A percentile compares a stretch with the other conserved stretches of the same genome.
These are phyloP conservation scores for Sander lucioperca DNA, from an alignment of 2,113 vertebrate genomes.

Conservation along the genomic window DNA sequence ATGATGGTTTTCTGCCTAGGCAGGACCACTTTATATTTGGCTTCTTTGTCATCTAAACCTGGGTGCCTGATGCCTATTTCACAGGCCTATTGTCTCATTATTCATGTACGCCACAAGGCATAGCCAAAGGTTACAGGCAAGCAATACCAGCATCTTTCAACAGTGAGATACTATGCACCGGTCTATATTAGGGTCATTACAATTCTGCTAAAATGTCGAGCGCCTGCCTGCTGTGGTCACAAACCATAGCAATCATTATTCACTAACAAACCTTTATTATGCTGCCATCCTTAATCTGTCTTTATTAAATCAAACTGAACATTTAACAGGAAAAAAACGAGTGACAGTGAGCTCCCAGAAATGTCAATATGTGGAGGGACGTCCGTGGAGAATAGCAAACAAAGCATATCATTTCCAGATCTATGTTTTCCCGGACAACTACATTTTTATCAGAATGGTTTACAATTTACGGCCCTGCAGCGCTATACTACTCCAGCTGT, in stretches of 20 bases:
- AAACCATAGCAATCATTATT: conserved; percentile 22
- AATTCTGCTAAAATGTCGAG: conserved; percentile 20
- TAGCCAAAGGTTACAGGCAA: conserved; percentile 14
- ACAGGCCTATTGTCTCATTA: conserved; percentile 4
- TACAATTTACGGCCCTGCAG: conserved; percentile 59
- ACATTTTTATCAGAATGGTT: conserved; percentile 62
- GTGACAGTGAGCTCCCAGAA: conserved; percentile 18
- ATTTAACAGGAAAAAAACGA: conserved; percentile 3
- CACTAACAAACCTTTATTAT: conserved; percentile 17
- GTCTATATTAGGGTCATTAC: conserved; percentile 4
- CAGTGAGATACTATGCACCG: neutral
- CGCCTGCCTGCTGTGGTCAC: neutral
- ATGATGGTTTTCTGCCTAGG: conserved; percentile 28
- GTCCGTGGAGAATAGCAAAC: conserved; percentile 26
- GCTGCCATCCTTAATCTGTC: conserved; percentile 10
- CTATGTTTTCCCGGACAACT: conserved; percentile 54
- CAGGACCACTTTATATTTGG: conserved; percentile 29
- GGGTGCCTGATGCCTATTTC: conserved; percentile 8
- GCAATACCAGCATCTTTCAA: neutral
- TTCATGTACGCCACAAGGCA: conserved; percentile 2
- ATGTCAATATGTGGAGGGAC: conserved; percentile 34
- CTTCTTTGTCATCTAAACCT: conserved; percentile 42
- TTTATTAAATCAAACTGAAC: conserved; percentile 32
- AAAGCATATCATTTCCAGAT: conserved; percentile 63
- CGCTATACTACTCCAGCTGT: conserved; percentile 52